Percentiles rank a stretch among this genome's conserved stretches.
Evolutionary conservation across 2,888 invertebrate genomes (phyloP).

Genomic region (Ornithoptera priamus): DNA sequence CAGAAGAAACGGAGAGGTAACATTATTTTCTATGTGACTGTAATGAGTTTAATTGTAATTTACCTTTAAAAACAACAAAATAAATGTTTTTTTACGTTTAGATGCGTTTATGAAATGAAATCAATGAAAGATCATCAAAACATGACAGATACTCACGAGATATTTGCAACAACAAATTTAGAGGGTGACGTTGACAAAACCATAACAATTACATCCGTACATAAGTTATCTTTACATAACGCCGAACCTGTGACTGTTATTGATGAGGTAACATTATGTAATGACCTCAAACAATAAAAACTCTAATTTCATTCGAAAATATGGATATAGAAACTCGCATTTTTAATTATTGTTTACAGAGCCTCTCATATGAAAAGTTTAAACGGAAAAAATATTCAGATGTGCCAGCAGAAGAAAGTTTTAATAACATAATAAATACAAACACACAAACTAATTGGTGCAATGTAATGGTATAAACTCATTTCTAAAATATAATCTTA

Average conservation of each 20-base stretch:
- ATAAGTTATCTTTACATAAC: conserved; percentile 10
- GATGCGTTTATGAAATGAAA: conserved; percentile 16
- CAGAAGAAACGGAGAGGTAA: conserved; percentile 19
- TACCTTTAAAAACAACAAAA: neutral
- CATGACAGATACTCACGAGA: neutral
- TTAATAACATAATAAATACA: conserved; percentile 33
- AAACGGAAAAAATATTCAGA: neutral
- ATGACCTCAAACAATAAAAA: neutral
- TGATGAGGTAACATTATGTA: conserved; percentile 6
- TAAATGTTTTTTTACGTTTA: neutral
- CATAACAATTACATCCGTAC: conserved; percentile 11
- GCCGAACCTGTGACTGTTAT: conserved; percentile 1
- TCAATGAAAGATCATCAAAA: neutral
- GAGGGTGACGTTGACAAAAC: conserved; percentile 1
- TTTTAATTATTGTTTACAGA: neutral
- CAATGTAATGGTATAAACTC: conserved; percentile 48
- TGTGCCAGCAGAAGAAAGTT: conserved; percentile 4
- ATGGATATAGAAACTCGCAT: too few relatives aligned
- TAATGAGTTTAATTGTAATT: neutral
- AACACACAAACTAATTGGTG: conserved; percentile 60
- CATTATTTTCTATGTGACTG: neutral
- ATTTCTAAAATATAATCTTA: neutral
- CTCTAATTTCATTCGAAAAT: too few relatives aligned
- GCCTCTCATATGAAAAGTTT: neutral
- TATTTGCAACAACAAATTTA: neutral